Percentiles rank a stretch among this genome's conserved stretches.
Conservation (phyloP, 2,888 invertebrate genomes). For the Cecidostiba fungosa region DNA sequence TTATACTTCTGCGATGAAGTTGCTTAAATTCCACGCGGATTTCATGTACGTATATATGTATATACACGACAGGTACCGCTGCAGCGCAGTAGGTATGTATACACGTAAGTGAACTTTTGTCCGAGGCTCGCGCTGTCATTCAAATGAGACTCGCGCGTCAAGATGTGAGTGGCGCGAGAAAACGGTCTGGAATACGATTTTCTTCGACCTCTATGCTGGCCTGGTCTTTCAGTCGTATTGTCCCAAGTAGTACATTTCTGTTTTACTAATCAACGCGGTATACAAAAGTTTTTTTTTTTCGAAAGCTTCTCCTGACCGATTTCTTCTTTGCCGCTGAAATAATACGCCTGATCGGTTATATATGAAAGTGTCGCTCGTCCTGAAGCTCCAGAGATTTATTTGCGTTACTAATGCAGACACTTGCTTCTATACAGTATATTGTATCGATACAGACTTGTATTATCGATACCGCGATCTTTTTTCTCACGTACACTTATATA, state of each 20-base stretch:
- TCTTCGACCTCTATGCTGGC: conserved; percentile 16
- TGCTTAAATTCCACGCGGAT: too few relatives aligned
- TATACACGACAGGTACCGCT: not conserved
- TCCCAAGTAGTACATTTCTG: not conserved
- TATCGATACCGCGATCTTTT: too few relatives aligned
- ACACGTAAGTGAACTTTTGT: not conserved
- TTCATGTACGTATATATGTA: not conserved
- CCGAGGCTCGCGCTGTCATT: not conserved
- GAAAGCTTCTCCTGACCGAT: not conserved
- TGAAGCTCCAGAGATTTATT: not conserved
- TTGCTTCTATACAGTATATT: too few relatives aligned
- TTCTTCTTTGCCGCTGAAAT: not conserved
- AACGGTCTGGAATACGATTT: not conserved
- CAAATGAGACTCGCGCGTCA: conserved; percentile 19
- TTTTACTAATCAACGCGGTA: not conserved
- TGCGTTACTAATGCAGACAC: not conserved
- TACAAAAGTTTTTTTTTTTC: not conserved
- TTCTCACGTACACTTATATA: too few relatives aligned
- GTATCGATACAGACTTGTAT: too few relatives aligned
- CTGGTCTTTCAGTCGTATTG: not conserved
- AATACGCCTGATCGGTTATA: not conserved
- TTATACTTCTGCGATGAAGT: too few relatives aligned
- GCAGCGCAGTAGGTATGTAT: not conserved
- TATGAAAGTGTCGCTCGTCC: not conserved
- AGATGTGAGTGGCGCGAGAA: not conserved